These are phyloP conservation scores for Marasmarcha lunaedactyla DNA, from an alignment of 2,888 invertebrate genomes.

Conservation along the genomic window DNA sequence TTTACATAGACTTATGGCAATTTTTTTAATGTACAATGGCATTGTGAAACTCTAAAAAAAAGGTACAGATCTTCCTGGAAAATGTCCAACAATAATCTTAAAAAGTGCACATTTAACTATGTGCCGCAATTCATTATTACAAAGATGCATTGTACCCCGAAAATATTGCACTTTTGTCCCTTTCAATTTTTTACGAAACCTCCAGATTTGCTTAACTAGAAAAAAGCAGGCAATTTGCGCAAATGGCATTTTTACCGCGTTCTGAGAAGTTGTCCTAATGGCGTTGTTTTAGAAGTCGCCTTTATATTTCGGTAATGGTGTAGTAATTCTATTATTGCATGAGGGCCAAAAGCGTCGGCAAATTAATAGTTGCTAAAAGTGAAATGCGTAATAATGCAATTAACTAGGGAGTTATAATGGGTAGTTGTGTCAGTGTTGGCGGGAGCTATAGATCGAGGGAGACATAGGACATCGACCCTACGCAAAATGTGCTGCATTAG, in stretches of 20 bases:
- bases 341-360: constrained; percentile 26
- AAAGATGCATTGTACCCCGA: too few species aligned
- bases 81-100: too few species aligned
- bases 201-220: neutral
- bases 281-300: constrained; percentile 21
- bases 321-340: constrained; percentile 21
- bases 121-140: neutral
- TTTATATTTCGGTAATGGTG: too few species aligned
- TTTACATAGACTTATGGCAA: too few species aligned
- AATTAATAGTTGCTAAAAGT: constrained; percentile 31
- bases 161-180: constrained; percentile 1
- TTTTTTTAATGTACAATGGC: too few species aligned
- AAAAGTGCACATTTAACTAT: constrained; percentile 2
- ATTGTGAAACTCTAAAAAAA: too few species aligned
- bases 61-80: too few species aligned
- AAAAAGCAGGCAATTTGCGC: constrained; percentile 49
- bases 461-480: constrained; percentile 65
- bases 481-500: constrained; percentile 72
- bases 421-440: constrained; percentile 4
- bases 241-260: constrained; percentile 38
- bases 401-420: too few species aligned
- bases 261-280: constrained; percentile 17
- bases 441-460: constrained; percentile 25
- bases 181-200: constrained; percentile 14
- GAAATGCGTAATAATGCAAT: constrained; percentile 22